Percentiles rank a stretch among this genome's conserved stretches.
These are phyloP conservation scores for Euzophera pinguis DNA, from an alignment of 2,888 invertebrate genomes.

Conservation along the genomic window DNA sequence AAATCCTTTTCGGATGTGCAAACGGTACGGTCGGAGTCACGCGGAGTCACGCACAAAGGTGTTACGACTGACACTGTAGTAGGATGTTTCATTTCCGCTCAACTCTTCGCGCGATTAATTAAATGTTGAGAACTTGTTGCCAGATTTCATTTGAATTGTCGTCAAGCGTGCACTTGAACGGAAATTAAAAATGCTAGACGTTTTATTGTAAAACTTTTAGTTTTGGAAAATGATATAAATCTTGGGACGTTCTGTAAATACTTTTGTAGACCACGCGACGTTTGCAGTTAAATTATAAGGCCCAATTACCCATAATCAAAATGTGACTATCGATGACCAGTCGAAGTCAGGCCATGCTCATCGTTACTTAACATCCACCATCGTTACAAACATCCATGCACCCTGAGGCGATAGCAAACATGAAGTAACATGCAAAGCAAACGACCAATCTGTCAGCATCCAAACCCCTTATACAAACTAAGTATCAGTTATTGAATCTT, in stretches of 20 bases:
- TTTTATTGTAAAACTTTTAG: conserved; percentile 58
- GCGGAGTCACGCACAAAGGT: conserved; percentile 41
- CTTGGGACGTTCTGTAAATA: no score
- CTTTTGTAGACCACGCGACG: no score
- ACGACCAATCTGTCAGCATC: background rate
- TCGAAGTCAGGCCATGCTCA: background rate
- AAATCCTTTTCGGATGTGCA: conserved; percentile 29
- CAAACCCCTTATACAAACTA: conserved; percentile 19
- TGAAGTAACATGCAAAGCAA: background rate
- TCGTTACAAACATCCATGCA: no score
- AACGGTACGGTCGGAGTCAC: conserved; percentile 22
- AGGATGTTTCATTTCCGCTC: conserved; percentile 58
- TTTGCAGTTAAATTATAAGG: no score
- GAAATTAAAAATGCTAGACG: conserved; percentile 59
- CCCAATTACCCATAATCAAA: no score
- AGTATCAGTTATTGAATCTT: conserved; percentile 30
- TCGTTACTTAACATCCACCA: no score
- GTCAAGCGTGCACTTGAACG: conserved; percentile 48
- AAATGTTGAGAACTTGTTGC: conserved; percentile 61
- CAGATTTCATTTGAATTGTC: conserved; percentile 60
- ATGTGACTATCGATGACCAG: background rate
- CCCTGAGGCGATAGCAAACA: no score
- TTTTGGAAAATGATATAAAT: conserved; percentile 25
- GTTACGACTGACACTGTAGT: conserved; percentile 32
- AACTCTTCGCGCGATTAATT: conserved; percentile 53